Evolutionary conservation across 2,797 vertebrate genomes (phyloP).

Genomic region (Siniperca scherzeri): DNA sequence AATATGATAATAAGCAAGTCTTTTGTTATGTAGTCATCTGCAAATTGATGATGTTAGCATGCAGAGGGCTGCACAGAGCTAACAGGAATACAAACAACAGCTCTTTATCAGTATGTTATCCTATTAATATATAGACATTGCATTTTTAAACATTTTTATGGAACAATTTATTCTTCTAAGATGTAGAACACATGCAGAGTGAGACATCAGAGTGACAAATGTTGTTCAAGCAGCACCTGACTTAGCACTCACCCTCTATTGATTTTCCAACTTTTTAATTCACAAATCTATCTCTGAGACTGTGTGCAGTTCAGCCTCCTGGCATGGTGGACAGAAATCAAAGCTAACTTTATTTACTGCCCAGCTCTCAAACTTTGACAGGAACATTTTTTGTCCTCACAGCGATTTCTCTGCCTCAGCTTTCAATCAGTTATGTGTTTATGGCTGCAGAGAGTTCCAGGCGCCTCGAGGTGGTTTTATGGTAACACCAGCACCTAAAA

Average conservation of each 20-base stretch:
- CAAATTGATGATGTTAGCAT: neutral
- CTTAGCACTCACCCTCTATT: conserved; percentile 38
- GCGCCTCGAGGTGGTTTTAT: conserved; percentile 47
- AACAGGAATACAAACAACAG: conserved; percentile 3
- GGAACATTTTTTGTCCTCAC: conserved; percentile 42
- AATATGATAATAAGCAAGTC: conserved; percentile 9
- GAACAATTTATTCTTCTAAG: conserved; percentile 10
- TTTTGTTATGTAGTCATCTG: conserved; percentile 2
- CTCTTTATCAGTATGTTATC: conserved; percentile 10
- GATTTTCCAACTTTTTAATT: conserved; percentile 51
- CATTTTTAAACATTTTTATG: conserved; percentile 9
- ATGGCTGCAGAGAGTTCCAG: conserved; percentile 31
- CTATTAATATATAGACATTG: neutral
- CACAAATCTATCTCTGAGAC: conserved; percentile 52
- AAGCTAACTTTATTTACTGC: conserved; percentile 63
- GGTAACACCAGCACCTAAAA: conserved; percentile 27
- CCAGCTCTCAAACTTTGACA: conserved; percentile 47
- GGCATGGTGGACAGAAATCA: conserved; percentile 47
- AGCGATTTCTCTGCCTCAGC: conserved; percentile 33
- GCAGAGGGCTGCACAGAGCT: conserved; percentile 5
- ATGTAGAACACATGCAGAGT: neutral
- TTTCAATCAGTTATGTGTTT: conserved; percentile 37
- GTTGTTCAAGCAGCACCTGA: conserved; percentile 32
- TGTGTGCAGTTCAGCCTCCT: conserved; percentile 38
- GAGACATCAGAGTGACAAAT: conserved; percentile 47